These are phyloP conservation scores for Betta splendens DNA, from an alignment of 2,797 vertebrate species.

Conservation along the genomic window DNA sequence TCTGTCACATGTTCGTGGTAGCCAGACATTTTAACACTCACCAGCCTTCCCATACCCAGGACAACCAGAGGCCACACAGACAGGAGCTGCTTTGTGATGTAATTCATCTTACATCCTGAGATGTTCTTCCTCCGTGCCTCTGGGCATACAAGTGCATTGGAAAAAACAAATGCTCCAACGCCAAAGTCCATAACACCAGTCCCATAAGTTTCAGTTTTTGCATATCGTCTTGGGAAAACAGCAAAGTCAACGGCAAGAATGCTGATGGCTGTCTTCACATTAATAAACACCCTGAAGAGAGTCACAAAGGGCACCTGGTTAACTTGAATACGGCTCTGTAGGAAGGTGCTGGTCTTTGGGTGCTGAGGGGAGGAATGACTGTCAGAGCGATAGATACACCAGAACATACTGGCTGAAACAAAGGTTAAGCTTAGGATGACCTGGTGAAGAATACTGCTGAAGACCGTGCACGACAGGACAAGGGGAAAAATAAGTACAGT, in stretches of 20 bases:
- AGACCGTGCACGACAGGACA: constrained; percentile 85
- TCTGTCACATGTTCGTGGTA: constrained; percentile 95
- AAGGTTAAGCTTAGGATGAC: constrained; percentile 67
- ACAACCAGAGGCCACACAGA: constrained; percentile 87
- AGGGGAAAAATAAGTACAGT: constrained; percentile 84
- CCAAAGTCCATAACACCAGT: constrained; percentile 97
- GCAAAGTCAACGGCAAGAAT: constrained; percentile 95
- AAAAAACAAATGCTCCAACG: constrained; percentile 91
- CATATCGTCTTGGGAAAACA: constrained; percentile 90
- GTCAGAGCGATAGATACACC: constrained; percentile 69
- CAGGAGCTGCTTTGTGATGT: constrained; percentile 80
- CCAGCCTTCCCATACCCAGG: constrained; percentile 87
- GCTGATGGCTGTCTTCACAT: constrained; percentile 88
- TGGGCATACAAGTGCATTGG: constrained; percentile 89
- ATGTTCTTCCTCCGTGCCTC: constrained; percentile 84
- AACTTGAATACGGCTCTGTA: constrained; percentile 74
- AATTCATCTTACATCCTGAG: constrained; percentile 66
- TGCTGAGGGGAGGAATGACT: constrained; percentile 37
- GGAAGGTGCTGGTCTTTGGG: constrained; percentile 74
- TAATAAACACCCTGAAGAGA: constrained; percentile 86
- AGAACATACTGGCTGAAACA: constrained; percentile 71
- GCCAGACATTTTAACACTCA: constrained; percentile 84
- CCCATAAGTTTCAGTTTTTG: constrained; percentile 95
- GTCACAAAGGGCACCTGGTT: constrained; percentile 87
- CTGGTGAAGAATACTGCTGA: constrained; percentile 78